Conservation (phyloP, 37 sponge, comb jelly and placozoan species). For the Ianthella basta region DNA sequence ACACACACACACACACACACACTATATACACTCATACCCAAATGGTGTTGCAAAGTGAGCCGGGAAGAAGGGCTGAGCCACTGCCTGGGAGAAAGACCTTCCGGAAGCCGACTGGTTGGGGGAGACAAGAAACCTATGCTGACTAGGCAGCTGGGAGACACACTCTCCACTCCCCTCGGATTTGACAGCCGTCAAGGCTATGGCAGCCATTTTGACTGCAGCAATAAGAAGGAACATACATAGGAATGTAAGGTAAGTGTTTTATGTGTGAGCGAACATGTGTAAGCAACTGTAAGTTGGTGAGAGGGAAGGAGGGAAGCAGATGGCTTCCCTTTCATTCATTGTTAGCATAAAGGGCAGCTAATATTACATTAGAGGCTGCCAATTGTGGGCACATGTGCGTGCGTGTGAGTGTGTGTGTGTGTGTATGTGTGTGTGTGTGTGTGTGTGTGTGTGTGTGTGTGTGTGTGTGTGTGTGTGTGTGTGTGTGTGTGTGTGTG, state of each 20-base stretch:
- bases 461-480: too few relatives aligned
- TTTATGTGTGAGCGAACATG: neutral
- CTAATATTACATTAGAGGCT: too few relatives aligned
- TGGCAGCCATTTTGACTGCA: constrained; percentile 3
- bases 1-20: neutral
- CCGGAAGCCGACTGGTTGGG: neutral
- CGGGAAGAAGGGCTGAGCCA: constrained; percentile 6
- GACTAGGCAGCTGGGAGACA: neutral
- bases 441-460: too few relatives aligned
- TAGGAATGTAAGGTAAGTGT: neutral
- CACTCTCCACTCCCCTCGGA: neutral
- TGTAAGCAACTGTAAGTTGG: too few relatives aligned
- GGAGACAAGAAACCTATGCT: neutral
- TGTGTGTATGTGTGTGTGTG: too few relatives aligned
- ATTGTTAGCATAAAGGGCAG: too few relatives aligned
- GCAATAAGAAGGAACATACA: too few relatives aligned
- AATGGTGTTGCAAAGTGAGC: neutral
- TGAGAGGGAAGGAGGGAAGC: too few relatives aligned
- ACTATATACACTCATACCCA: neutral
- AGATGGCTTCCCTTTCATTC: too few relatives aligned
- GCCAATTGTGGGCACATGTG: too few relatives aligned
- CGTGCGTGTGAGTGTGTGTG: too few relatives aligned
- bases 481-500: constrained; percentile 17
- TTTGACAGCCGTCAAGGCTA: neutral
- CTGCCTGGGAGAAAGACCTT: neutral